phyloP scores from a whole-genome alignment of 2,113 vertebrate genomes.

The Gymnobelideus leadbeateri region DNA sequence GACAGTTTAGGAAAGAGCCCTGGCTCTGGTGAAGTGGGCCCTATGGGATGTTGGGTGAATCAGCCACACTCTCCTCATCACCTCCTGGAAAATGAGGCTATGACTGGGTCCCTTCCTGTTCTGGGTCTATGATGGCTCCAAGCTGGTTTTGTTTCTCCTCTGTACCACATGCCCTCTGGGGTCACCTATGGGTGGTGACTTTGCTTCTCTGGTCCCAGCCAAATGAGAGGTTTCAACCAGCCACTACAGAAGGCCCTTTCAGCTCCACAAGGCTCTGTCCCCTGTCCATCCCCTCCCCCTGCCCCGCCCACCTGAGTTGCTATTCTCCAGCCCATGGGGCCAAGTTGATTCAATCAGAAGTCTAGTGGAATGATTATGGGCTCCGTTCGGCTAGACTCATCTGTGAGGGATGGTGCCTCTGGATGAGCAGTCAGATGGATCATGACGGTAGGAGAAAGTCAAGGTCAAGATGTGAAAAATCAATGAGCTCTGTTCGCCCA shows the following conservation, averaged over 20 bases:
- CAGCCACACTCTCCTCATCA: neutral
- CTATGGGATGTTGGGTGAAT: too few species aligned
- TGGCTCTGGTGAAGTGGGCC: too few species aligned
- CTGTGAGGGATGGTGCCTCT: neutral
- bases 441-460: neutral
- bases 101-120: neutral
- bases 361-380: neutral
- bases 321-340: conserved; percentile 5
- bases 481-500: conserved; percentile 19
- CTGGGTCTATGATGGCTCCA: neutral
- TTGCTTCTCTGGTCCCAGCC: neutral
- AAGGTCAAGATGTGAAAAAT: conserved; percentile 8
- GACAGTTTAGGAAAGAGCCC: too few species aligned
- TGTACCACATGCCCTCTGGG: neutral
- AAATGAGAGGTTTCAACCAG: neutral
- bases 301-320: neutral
- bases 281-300: too few species aligned
- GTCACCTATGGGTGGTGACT: neutral
- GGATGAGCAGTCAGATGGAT: neutral
- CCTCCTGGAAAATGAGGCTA: neutral
- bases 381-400: neutral
- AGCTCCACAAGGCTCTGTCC: neutral
- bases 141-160: neutral
- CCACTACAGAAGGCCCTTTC: neutral
- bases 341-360: conserved; percentile 11